Conservation (phyloP, 2,797 vertebrate genomes). For the Protosalanx chinensis region DNA sequence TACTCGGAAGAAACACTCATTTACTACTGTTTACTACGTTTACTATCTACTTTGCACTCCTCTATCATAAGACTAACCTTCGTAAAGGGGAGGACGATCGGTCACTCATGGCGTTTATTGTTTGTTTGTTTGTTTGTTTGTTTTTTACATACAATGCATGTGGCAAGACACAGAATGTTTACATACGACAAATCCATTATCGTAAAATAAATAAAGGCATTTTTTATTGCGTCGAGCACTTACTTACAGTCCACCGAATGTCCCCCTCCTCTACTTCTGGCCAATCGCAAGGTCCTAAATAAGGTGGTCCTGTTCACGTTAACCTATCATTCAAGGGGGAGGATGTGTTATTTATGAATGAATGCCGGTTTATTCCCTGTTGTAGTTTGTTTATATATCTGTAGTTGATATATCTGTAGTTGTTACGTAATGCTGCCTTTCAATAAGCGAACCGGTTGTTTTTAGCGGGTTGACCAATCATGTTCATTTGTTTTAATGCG, state of each 20-base stretch:
- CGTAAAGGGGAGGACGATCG: not conserved
- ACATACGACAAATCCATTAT: not conserved
- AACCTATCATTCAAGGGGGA: no score
- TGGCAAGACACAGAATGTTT: not conserved
- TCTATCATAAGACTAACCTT: not conserved
- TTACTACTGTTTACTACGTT: not conserved
- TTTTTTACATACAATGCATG: not conserved
- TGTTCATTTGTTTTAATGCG: no score
- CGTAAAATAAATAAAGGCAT: no score
- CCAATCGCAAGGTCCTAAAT: not conserved
- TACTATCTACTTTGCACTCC: not conserved
- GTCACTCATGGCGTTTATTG: not conserved
- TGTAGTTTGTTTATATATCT: no score
- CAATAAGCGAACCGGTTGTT: no score
- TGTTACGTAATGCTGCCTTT: no score
- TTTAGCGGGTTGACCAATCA: no score
- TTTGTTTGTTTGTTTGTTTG: not conserved
- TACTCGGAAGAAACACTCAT: not conserved
- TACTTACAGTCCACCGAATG: not conserved
- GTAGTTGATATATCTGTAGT: no score
- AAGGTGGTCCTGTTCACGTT: no score
- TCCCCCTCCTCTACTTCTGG: not conserved
- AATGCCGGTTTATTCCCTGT: no score
- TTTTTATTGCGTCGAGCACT: no score
- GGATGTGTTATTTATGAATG: no score